Percentiles rank a stretch among this genome's conserved stretches.
Conservation (phyloP, 1,140 invertebrate species). For the Drosophila navojoa region DNA sequence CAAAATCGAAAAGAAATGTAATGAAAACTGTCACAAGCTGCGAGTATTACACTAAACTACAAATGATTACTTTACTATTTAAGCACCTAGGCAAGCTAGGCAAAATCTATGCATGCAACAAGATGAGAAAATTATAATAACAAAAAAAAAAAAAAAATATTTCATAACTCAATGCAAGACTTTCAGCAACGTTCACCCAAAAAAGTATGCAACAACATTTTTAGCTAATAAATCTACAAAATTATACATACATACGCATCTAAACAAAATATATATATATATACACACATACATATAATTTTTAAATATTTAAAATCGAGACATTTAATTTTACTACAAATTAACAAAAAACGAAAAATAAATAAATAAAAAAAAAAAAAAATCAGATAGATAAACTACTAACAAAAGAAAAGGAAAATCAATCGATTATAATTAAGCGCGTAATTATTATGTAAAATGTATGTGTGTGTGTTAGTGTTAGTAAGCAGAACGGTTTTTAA, state of each 20-base stretch:
- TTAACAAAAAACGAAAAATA: background rate
- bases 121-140: too few relatives aligned
- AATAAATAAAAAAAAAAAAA: slow-evolving; percentile 36
- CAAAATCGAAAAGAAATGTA: slow-evolving; percentile 3
- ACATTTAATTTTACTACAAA: slow-evolving; percentile 63
- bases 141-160: slow-evolving; percentile 33
- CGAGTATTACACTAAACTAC: slow-evolving; percentile 73
- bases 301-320: slow-evolving; percentile 70
- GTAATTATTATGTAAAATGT: slow-evolving; percentile 69
- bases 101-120: slow-evolving; percentile 54
- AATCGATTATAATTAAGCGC: slow-evolving; percentile 67
- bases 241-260: slow-evolving; percentile 42
- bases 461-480: slow-evolving; percentile 80
- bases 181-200: slow-evolving; percentile 53
- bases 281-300: slow-evolving; percentile 60
- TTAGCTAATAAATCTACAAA: slow-evolving; percentile 62
- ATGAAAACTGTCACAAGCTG: slow-evolving; percentile 65
- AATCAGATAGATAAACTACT: background rate
- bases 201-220: slow-evolving; percentile 59
- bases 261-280: slow-evolving; percentile 35
- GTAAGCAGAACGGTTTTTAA: slow-evolving; percentile 76
- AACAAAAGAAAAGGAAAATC: slow-evolving; percentile 40
- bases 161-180: slow-evolving; percentile 75
- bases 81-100: slow-evolving; percentile 63
- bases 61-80: slow-evolving; percentile 77